phyloP scores from a whole-genome alignment of 1,140 invertebrate genomes.

The Brachionus sp. region DNA sequence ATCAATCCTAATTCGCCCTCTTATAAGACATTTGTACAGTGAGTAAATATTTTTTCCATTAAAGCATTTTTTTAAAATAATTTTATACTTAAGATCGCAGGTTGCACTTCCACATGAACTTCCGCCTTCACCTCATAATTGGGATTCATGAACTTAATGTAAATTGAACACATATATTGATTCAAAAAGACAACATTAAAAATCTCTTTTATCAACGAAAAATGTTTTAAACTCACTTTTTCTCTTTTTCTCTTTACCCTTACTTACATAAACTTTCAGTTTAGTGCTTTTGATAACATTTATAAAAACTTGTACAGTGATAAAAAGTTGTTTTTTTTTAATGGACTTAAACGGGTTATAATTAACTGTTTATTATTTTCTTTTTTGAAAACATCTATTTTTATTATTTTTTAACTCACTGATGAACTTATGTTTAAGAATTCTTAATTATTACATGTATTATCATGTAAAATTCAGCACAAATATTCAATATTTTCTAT shows the following conservation, averaged over 20 bases:
- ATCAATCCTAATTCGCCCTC: conserved; percentile 98
- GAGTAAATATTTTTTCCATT: conserved; percentile 62
- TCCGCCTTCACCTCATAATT: conserved; percentile 43
- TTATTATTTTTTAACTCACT: not conserved
- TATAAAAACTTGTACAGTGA: conserved; percentile 17
- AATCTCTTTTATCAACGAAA: conserved; percentile 6
- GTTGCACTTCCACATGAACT: conserved; percentile 43
- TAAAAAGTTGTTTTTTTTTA: conserved; percentile 23
- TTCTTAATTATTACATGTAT: not conserved
- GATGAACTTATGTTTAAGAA: not conserved
- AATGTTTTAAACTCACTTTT: not conserved
- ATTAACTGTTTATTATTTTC: not conserved
- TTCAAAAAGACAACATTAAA: not conserved
- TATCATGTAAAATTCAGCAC: not conserved
- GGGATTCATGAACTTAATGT: conserved; percentile 26
- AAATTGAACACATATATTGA: not conserved
- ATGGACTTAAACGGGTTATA: not conserved
- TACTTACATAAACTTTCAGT: conserved; percentile 1
- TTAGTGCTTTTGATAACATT: not conserved
- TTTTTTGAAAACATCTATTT: conserved; percentile 22
- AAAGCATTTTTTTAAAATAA: not conserved
- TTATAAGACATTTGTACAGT: conserved; percentile 99
- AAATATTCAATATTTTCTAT: no score
- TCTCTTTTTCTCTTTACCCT: not conserved
- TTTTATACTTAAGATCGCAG: conserved; percentile 23